Conservation (phyloP, 2,113 vertebrate genomes). For the Ameiurus melas region DNA sequence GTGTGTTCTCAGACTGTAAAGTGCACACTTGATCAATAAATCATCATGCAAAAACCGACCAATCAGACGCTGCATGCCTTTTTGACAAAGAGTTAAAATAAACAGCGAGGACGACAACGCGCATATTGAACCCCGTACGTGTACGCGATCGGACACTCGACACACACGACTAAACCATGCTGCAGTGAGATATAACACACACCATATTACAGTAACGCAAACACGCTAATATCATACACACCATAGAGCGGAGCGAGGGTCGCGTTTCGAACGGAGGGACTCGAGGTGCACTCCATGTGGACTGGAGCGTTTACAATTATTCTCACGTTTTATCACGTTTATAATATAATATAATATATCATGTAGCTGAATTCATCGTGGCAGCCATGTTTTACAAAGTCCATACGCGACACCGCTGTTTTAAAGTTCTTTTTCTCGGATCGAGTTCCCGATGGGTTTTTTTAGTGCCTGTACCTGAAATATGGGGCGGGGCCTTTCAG, state of each 20-base stretch:
- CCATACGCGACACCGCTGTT: not conserved
- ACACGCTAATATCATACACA: slow-evolving; percentile 32
- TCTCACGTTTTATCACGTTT: not conserved
- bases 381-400: not conserved
- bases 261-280: slow-evolving; percentile 22
- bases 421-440: not conserved
- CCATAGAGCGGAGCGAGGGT: not conserved
- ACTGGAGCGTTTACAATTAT: not conserved
- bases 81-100: slow-evolving; percentile 50
- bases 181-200: slow-evolving; percentile 29
- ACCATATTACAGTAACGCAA: slow-evolving; percentile 31
- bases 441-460: not conserved
- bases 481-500: not conserved
- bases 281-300: not conserved
- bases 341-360: not conserved
- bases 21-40: slow-evolving; percentile 60
- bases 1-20: slow-evolving; percentile 54
- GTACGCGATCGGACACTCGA: slow-evolving; percentile 35
- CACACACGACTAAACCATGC: slow-evolving; percentile 50
- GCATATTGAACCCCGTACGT: slow-evolving; percentile 23
- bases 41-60: slow-evolving; percentile 76
- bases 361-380: not conserved
- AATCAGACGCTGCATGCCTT: slow-evolving; percentile 73
- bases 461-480: not conserved
- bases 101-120: slow-evolving; percentile 18